Conservation (phyloP, 2,797 vertebrate species). For the Coccyzus lansbergi region DNA sequence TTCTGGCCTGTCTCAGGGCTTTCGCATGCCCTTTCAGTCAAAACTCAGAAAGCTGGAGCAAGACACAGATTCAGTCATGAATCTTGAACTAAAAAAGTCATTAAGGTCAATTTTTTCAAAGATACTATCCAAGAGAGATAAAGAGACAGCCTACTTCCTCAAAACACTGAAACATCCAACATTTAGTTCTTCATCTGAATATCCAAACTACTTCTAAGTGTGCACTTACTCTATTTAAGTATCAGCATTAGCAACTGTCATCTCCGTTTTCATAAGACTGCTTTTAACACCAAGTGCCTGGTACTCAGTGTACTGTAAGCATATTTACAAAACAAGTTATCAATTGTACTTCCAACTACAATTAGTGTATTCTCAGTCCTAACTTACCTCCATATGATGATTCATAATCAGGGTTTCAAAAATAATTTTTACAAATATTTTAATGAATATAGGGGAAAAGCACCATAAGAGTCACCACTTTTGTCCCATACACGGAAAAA, state of each 20-base stretch:
- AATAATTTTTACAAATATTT: neutral
- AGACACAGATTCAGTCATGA: neutral
- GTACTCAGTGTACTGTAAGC: neutral
- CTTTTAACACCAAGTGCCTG: neutral
- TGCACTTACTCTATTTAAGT: neutral
- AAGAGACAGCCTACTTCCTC: neutral
- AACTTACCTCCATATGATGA: neutral
- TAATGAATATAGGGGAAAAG: neutral
- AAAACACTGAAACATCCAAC: neutral
- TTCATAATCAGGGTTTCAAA: neutral
- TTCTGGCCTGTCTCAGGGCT: neutral
- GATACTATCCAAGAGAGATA: neutral
- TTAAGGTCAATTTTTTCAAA: neutral
- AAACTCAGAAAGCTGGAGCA: neutral
- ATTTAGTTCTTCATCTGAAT: neutral
- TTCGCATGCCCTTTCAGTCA: neutral
- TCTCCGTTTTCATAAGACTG: neutral
- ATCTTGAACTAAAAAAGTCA: neutral
- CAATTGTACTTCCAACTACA: neutral
- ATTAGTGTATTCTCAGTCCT: neutral
- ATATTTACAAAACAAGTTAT: neutral
- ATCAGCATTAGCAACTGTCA: neutral
- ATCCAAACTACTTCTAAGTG: neutral
- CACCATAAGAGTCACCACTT: neutral
- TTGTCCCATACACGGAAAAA: neutral